Percentiles rank a stretch among this genome's conserved stretches.
Evolutionary conservation across 2,113 vertebrate genomes (phyloP).

Genomic region (Oenanthe melanoleuca): DNA sequence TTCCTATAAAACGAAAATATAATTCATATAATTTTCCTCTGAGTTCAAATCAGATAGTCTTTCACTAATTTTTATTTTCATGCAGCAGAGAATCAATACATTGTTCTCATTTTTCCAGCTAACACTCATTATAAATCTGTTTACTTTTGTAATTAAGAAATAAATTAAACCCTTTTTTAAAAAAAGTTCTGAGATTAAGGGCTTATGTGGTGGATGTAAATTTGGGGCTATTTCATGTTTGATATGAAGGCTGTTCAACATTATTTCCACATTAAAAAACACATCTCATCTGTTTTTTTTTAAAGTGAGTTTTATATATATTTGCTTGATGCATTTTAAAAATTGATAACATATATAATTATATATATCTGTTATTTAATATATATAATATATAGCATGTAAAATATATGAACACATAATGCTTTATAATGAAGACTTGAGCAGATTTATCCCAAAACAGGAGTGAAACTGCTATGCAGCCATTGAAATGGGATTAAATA

Average conservation of each 20-base stretch:
- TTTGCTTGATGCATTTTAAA: background rate
- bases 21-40: background rate
- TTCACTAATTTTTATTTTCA: background rate
- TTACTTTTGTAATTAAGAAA: background rate
- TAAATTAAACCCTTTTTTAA: background rate
- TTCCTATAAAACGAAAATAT: background rate
- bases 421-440: background rate
- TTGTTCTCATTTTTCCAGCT: background rate
- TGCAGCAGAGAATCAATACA: background rate
- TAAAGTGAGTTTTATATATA: background rate
- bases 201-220: background rate
- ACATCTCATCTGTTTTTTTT: background rate
- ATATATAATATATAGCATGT: background rate
- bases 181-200: background rate
- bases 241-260: background rate
- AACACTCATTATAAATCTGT: background rate
- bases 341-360: background rate
- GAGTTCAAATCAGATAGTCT: background rate
- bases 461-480: background rate
- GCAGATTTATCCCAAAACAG: background rate
- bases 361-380: background rate
- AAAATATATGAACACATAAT: background rate
- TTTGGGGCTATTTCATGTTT: background rate
- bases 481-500: background rate
- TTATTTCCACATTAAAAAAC: background rate